Percentiles rank a stretch among this genome's conserved stretches.
phyloP scores from a whole-genome alignment of 35 echinoderm and acorn worm genomes.

The Amphiura filiformis region DNA sequence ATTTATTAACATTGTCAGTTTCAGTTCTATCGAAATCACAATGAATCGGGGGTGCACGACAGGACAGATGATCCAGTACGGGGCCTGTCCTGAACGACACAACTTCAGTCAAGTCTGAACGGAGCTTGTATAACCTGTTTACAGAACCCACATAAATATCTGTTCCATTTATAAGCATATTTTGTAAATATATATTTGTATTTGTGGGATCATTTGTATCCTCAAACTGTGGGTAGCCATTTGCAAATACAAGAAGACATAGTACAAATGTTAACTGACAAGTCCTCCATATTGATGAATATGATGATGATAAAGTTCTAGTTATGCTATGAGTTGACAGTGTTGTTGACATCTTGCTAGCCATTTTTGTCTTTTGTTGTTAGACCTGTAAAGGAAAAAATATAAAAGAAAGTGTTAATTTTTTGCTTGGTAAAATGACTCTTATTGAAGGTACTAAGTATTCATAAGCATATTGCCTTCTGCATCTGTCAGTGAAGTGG shows the following conservation, averaged over 20 bases:
- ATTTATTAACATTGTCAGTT: constrained; percentile 83
- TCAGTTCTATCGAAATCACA: constrained; percentile 3
- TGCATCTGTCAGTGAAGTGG: too few species aligned
- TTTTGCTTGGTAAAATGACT: too few species aligned
- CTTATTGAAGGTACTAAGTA: too few species aligned
- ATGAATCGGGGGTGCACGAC: constrained; percentile 36
- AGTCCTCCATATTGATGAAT: not conserved
- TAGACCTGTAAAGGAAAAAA: too few species aligned
- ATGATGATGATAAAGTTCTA: not conserved
- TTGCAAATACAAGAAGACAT: not conserved
- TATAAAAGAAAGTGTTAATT: too few species aligned
- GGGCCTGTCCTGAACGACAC: constrained; percentile 50
- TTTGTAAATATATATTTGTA: constrained; percentile 38
- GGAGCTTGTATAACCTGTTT: constrained; percentile 67
- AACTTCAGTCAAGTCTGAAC: constrained; percentile 31
- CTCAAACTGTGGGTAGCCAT: not conserved
- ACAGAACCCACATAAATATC: constrained; percentile 66
- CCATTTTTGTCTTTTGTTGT: too few species aligned
- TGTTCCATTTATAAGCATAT: constrained; percentile 46
- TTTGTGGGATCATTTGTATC: constrained; percentile 2
- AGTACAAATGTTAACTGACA: not conserved
- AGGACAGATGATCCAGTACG: constrained; percentile 45
- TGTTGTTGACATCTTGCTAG: too few species aligned
- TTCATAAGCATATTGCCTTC: too few species aligned
- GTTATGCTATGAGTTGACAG: too few species aligned